Evolutionary conservation across 2,797 vertebrate species (phyloP).

Genomic region (Scleropages formosus): DNA sequence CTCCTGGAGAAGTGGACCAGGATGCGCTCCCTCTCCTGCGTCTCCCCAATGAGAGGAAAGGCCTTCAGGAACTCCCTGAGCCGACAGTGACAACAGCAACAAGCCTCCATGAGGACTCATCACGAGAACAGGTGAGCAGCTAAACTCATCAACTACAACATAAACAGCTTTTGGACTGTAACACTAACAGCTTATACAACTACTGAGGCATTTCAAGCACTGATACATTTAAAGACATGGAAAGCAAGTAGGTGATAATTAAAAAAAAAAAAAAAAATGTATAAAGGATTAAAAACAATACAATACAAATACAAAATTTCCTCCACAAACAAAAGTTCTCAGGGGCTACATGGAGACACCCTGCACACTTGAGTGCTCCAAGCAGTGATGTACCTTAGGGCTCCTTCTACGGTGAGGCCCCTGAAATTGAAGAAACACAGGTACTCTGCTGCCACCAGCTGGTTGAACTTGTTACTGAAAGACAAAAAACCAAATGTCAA

Average conservation of each 20-base stretch:
- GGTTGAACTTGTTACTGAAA: conserved; percentile 95
- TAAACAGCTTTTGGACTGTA: neutral
- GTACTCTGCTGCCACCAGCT: conserved; percentile 93
- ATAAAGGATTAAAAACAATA: no score
- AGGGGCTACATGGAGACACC: neutral
- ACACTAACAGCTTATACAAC: neutral
- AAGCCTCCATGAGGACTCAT: neutral
- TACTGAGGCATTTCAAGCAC: neutral
- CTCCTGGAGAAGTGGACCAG: conserved; percentile 90
- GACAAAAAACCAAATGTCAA: conserved; percentile 39
- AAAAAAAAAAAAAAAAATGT: neutral
- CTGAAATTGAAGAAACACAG: conserved; percentile 95
- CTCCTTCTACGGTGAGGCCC: conserved; percentile 85
- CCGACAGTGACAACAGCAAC: neutral
- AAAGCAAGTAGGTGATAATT: no score
- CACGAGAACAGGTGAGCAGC: neutral
- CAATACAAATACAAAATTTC: neutral
- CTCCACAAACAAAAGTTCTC: neutral
- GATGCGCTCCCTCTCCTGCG: conserved; percentile 90
- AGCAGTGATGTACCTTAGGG: conserved; percentile 80
- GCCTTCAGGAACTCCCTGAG: conserved; percentile 87
- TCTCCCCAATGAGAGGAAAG: conserved; percentile 94
- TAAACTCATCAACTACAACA: neutral
- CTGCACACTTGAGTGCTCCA: neutral
- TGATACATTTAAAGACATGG: no score